These are phyloP conservation scores for Micronycteris hirsuta DNA, from an alignment of 2,113 vertebrate genomes.

Conservation along the genomic window DNA sequence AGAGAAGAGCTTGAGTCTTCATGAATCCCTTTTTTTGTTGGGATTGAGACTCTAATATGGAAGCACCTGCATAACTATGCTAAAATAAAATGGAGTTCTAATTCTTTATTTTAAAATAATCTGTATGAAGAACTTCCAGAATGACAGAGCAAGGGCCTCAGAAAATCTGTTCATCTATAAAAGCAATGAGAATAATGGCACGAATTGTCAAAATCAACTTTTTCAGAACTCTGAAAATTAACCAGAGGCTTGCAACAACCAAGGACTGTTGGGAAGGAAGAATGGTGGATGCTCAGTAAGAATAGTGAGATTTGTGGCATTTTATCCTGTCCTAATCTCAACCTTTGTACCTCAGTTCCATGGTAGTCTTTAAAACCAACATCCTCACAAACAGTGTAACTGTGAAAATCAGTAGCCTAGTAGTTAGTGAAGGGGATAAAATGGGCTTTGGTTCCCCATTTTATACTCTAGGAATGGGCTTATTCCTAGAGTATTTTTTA, in stretches of 20 bases:
- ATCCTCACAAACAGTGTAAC: background rate
- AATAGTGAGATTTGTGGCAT: background rate
- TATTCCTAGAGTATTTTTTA: background rate
- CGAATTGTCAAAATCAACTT: background rate
- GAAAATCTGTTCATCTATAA: background rate
- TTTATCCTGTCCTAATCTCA: background rate
- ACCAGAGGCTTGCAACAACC: background rate
- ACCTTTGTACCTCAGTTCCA: background rate
- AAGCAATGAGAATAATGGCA: background rate
- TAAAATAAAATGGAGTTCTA: background rate
- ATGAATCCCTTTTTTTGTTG: background rate
- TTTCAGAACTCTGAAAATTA: background rate
- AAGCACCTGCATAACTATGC: background rate
- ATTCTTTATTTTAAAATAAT: background rate
- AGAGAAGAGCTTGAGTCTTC: background rate
- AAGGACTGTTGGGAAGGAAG: background rate
- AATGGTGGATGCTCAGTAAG: background rate
- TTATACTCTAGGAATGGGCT: no score
- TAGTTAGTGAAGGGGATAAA: background rate
- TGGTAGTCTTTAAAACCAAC: background rate
- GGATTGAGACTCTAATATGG: background rate
- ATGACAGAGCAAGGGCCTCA: background rate
- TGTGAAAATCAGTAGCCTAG: background rate
- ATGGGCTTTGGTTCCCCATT: background rate
- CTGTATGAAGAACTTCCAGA: background rate